Conservation (phyloP, 2,797 vertebrate genomes). For the Gorsachius magnificus region DNA sequence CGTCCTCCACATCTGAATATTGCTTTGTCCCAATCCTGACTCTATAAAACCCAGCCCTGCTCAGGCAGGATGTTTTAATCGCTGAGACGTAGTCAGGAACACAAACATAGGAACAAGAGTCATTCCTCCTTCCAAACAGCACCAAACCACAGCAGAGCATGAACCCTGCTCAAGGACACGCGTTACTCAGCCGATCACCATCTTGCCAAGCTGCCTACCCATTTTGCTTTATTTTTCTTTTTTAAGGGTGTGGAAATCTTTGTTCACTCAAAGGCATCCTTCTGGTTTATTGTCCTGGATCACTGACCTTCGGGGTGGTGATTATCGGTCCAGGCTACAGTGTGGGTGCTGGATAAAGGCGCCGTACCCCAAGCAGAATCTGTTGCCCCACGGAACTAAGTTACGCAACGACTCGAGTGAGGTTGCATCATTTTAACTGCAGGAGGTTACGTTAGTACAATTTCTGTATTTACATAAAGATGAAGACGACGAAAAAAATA, state of each 20-base stretch:
- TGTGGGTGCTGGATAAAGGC: not conserved
- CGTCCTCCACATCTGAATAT: not conserved
- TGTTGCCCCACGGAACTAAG: constrained; percentile 5
- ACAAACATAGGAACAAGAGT: constrained; percentile 22
- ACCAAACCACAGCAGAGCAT: constrained; percentile 57
- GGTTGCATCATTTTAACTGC: constrained; percentile 34
- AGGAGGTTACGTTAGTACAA: constrained; percentile 56
- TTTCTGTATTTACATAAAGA: constrained; percentile 63
- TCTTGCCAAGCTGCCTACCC: constrained; percentile 54
- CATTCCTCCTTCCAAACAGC: constrained; percentile 17
- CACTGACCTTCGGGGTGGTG: not conserved
- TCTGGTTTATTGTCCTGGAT: constrained; percentile 13
- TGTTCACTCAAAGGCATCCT: constrained; percentile 46
- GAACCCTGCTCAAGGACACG: constrained; percentile 51
- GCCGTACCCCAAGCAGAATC: not conserved
- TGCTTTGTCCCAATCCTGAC: not conserved
- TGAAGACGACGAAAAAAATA: constrained; percentile 17
- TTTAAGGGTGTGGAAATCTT: constrained; percentile 12
- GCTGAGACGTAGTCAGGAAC: not conserved
- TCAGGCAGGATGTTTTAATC: constrained; percentile 22
- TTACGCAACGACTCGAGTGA: constrained; percentile 8
- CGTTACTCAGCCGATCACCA: constrained; percentile 31
- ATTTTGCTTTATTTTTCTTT: constrained; percentile 24
- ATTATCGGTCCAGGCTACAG: not conserved
- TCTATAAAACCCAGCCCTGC: not conserved